These are phyloP conservation scores for Corythornis madagascariensis DNA, from an alignment of 2,113 vertebrate species.

Conservation along the genomic window DNA sequence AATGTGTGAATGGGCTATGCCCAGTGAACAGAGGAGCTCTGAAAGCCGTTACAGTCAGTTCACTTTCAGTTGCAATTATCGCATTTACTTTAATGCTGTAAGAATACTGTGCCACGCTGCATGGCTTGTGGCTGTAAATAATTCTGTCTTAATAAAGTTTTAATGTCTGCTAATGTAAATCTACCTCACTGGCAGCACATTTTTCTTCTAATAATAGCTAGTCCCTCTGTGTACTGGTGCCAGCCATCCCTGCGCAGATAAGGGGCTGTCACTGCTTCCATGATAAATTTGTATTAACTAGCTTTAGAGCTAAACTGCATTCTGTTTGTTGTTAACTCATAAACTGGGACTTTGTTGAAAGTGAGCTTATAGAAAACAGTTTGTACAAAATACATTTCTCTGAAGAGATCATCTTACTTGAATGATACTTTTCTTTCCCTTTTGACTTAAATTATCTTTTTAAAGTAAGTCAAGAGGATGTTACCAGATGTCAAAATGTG, in stretches of 20 bases:
- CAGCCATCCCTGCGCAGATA: constrained; percentile 11
- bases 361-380: not conserved
- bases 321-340: not conserved
- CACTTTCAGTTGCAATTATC: not conserved
- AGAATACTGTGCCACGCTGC: not conserved
- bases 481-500: not conserved
- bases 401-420: not conserved
- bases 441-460: not conserved
- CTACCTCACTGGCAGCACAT: not conserved
- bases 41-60: not conserved
- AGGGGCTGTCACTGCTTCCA: not conserved
- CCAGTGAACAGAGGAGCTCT: not conserved
- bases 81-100: not conserved
- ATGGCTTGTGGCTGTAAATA: not conserved
- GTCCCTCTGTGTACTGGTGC: not conserved
- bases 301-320: not conserved
- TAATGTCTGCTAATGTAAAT: not conserved
- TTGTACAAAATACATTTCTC: not conserved
- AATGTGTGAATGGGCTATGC: not conserved
- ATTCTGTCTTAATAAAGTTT: constrained; percentile 9
- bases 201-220: constrained; percentile 24
- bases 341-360: not conserved
- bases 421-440: not conserved
- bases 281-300: constrained; percentile 6
- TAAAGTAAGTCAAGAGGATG: not conserved